Evolutionary conservation across 2,888 invertebrate genomes (phyloP).

Genomic region (Ptychoptera albimana): DNA sequence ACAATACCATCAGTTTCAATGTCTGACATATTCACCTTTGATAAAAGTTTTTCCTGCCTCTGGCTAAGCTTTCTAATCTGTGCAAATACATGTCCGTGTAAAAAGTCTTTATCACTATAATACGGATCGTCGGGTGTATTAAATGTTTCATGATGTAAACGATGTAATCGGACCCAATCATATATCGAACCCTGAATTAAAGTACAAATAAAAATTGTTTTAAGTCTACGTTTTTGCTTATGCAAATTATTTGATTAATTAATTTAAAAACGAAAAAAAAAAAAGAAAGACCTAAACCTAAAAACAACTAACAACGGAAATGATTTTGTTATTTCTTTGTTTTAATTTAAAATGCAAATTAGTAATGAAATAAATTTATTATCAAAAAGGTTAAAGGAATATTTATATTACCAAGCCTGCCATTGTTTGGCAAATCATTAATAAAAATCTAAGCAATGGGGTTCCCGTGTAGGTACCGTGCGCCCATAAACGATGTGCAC

Average conservation of each 20-base stretch:
- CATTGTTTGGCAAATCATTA: conserved; percentile 70
- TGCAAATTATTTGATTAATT: not conserved
- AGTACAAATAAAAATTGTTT: not conserved
- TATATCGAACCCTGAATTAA: conserved; percentile 58
- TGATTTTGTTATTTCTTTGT: not conserved
- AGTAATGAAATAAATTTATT: not conserved
- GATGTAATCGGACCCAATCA: conserved; percentile 68
- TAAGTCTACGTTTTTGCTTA: not conserved
- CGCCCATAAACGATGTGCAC: conserved; percentile 88
- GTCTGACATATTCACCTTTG: conserved; percentile 62
- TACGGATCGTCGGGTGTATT: conserved; percentile 67
- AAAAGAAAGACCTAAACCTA: conserved; percentile 1
- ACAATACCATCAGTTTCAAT: conserved; percentile 59
- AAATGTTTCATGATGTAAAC: conserved; percentile 65
- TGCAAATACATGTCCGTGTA: conserved; percentile 63
- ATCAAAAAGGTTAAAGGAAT: not conserved
- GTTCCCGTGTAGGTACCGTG: conserved; percentile 71
- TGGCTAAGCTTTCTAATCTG: conserved; percentile 48
- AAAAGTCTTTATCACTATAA: conserved; percentile 62
- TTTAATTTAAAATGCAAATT: not conserved
- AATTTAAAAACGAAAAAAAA: not conserved
- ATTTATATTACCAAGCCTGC: conserved; percentile 58
- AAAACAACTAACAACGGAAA: conserved; percentile 2
- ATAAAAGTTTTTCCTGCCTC: conserved; percentile 44
- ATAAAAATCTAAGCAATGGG: conserved; percentile 48